Evolutionary conservation across 2,113 vertebrate species (phyloP), one percentile per base, ranked within the genome.

Genomic region (Scomber colias): DNA sequence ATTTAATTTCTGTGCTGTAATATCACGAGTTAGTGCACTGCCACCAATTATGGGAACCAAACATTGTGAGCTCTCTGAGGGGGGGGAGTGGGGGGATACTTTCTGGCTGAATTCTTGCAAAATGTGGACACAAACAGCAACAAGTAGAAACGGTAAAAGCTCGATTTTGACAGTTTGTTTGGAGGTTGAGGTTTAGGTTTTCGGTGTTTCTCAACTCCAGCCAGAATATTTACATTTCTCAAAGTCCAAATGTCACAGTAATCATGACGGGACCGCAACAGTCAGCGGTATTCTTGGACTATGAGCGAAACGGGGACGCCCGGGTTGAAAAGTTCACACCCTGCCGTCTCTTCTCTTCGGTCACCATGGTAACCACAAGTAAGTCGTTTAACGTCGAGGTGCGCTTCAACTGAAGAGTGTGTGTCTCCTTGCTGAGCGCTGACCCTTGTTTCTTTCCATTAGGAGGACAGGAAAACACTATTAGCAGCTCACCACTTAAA

Each of bases 401-500:
- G 48, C 3, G 55, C 69, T 53, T 73, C 55, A n/a, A 27, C 53
- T 61, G 77, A 57, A 35, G 56, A 69, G 62, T 19, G 64, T 71
- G 71, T 71, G 71, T 84, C 46, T 87, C 49, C 35, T 59, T 48
- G 24, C 71, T 62, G 80, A 81, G 81, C 62, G 10, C 21, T 77
- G 86, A 89, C 87, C 66, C 82, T 77, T 86, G 80, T 87, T 85
- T 90, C 84, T 91, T 68, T 90, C 81, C 89, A 92, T 94, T 89
- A 90, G 82, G 74, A 82, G 72, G 83, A 89, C 90, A 93, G 90
- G 87, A 93, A 93, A 91, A 91, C 83, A 85, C 91, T 92, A 93
- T 94, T 95, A 93, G 91, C 84, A 82, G 72, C 82, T 44, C 65
- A 83, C 89, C 88, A 93, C 92, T 94, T 93, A 95, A 85, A 81